A percentile compares a stretch with the other conserved stretches of the same genome.
These are phyloP conservation scores for Isoperla grammatica DNA, from an alignment of 2,888 invertebrate genomes.

Conservation along the genomic window DNA sequence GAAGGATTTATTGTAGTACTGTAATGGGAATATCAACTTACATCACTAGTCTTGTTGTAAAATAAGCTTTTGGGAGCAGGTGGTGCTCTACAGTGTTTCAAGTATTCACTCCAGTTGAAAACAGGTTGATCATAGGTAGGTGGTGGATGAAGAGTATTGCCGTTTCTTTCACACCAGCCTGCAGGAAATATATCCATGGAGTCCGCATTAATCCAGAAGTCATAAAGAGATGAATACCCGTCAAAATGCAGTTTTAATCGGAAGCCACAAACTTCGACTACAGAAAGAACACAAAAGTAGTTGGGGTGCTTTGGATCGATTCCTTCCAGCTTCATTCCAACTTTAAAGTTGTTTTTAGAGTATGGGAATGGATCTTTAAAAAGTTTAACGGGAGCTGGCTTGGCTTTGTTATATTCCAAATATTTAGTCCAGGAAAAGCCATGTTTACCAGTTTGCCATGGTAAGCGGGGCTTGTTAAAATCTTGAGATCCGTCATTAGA, in stretches of 20 bases:
- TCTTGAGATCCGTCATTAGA: slow-evolving; percentile 20
- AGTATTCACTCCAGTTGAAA: slow-evolving; percentile 82
- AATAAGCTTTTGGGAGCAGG: slow-evolving; percentile 77
- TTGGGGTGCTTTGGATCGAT: slow-evolving; percentile 90
- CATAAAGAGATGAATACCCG: slow-evolving; percentile 80
- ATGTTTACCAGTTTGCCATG: slow-evolving; percentile 64
- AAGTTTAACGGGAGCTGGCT: slow-evolving; percentile 68
- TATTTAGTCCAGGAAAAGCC: slow-evolving; percentile 76
- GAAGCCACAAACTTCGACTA: slow-evolving; percentile 75
- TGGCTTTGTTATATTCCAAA: slow-evolving; percentile 64
- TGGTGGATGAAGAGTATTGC: slow-evolving; percentile 73
- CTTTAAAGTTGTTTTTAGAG: slow-evolving; percentile 61
- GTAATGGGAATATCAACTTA: slow-evolving; percentile 29
- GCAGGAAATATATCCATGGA: slow-evolving; percentile 87
- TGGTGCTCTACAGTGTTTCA: slow-evolving; percentile 65
- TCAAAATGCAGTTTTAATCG: slow-evolving; percentile 86
- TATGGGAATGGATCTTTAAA: slow-evolving; percentile 72
- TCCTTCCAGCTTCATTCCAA: slow-evolving; percentile 88
- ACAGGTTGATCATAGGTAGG: slow-evolving; percentile 53
- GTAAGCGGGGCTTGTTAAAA: slow-evolving; percentile 35
- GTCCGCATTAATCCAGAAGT: slow-evolving; percentile 92
- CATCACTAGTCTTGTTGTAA: slow-evolving; percentile 59
- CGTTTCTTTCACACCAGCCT: slow-evolving; percentile 89
- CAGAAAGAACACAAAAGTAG: slow-evolving; percentile 80
- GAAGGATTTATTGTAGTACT: no score